Conservation (phyloP, 2,797 vertebrate genomes). For the Rhabdophis nuchalis region DNA sequence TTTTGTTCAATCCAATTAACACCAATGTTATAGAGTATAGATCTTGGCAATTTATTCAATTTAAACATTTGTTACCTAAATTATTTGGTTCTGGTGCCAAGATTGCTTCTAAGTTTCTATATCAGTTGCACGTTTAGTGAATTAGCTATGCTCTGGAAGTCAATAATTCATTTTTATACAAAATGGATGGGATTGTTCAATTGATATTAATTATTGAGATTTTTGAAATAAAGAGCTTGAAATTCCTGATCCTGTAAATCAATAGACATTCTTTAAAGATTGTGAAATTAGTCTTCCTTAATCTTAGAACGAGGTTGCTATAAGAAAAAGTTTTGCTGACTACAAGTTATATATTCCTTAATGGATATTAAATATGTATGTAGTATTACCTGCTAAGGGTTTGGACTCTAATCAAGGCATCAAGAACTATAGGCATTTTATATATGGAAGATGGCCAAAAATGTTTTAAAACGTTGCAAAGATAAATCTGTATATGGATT, state of each 20-base stretch:
- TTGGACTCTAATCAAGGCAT: neutral
- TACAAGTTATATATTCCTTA: neutral
- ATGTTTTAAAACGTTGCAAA: neutral
- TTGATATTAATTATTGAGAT: neutral
- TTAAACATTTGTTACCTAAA: neutral
- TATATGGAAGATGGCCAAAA: neutral
- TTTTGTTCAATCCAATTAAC: neutral
- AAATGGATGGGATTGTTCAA: neutral
- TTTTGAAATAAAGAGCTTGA: neutral
- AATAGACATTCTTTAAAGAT: neutral
- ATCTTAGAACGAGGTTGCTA: neutral
- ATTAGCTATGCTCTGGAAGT: neutral
- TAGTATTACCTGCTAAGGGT: neutral
- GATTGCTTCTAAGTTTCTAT: neutral
- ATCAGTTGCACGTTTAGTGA: neutral
- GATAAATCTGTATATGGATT: neutral
- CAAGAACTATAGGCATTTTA: neutral
- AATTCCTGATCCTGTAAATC: neutral
- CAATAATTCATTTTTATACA: neutral
- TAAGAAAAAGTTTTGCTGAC: neutral
- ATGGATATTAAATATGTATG: neutral
- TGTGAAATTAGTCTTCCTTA: neutral
- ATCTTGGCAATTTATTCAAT: neutral
- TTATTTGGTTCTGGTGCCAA: neutral
- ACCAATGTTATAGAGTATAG: neutral